These are phyloP conservation scores for Caenorhabditis doughertyi DNA, from an alignment of 2,888 invertebrate genomes.

Conservation along the genomic window DNA sequence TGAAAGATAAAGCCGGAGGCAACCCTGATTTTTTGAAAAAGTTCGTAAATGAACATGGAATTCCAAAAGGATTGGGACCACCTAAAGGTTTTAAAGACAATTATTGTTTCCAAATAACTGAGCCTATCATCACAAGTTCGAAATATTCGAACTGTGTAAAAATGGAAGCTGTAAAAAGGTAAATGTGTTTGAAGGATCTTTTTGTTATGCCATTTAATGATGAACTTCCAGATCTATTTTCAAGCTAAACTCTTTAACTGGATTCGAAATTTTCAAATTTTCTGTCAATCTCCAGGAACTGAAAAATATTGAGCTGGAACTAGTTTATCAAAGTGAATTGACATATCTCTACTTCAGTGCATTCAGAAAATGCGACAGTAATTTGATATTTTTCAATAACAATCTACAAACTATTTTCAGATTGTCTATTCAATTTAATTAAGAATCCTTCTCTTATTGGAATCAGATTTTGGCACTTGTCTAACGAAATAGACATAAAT, in stretches of 20 bases:
- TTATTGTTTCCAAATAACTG: slow-evolving; percentile 11
- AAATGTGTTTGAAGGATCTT: not conserved
- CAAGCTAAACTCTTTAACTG: not conserved
- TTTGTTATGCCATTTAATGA: not conserved
- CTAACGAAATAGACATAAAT: not conserved
- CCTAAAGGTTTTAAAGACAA: not conserved
- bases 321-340: slow-evolving; percentile 25
- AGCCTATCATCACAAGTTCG: not conserved
- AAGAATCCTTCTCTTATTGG: slow-evolving; percentile 33
- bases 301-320: slow-evolving; percentile 19
- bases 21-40: slow-evolving; percentile 12
- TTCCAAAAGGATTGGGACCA: slow-evolving; percentile 28
- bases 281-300: slow-evolving; percentile 14
- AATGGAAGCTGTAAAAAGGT: not conserved
- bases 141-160: slow-evolving; percentile 25
- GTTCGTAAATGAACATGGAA: slow-evolving; percentile 8
- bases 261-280: slow-evolving; percentile 28
- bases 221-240: slow-evolving; percentile 35
- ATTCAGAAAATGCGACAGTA: slow-evolving; percentile 35
- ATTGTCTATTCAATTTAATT: slow-evolving; percentile 27
- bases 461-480: slow-evolving; percentile 9
- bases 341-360: slow-evolving; percentile 41
- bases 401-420: not conserved
- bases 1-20: not conserved
- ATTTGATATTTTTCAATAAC: not conserved